These are phyloP conservation scores for Dicranocentrus wangi DNA, from an alignment of 2,888 invertebrate species.

Conservation along the genomic window DNA sequence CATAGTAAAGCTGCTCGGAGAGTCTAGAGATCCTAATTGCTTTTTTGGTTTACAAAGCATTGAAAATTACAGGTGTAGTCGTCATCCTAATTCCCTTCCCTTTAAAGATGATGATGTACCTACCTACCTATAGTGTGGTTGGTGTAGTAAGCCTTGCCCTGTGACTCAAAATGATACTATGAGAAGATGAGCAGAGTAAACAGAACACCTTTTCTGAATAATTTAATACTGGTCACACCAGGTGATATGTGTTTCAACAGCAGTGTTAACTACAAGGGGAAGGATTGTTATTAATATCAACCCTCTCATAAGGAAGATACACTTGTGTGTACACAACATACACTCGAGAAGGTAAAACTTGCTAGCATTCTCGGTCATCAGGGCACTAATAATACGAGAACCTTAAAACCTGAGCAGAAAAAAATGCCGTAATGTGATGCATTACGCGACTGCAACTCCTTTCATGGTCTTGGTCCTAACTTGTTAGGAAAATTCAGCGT, in stretches of 20 bases:
- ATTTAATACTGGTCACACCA: conserved; percentile 51
- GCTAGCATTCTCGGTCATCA: conserved; percentile 40
- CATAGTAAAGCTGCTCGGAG: no score
- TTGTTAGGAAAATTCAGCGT: conserved; percentile 30
- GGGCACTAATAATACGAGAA: conserved; percentile 42
- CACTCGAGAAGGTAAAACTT: neutral
- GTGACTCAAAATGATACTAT: no score
- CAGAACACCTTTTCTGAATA: conserved; percentile 39
- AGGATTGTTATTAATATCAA: neutral
- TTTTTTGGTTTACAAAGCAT: no score
- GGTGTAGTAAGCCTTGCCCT: no score
- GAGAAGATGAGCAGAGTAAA: neutral
- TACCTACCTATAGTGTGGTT: no score
- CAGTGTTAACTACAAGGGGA: no score
- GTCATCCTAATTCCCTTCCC: no score
- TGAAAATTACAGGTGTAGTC: no score
- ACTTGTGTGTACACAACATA: no score
- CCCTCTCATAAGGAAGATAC: no score
- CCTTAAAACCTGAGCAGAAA: conserved; percentile 12
- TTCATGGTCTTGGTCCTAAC: conserved; percentile 9
- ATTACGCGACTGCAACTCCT: no score
- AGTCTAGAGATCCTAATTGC: no score
- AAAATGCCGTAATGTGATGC: conserved; percentile 16
- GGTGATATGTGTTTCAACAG: conserved; percentile 29
- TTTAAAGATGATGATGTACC: neutral